Conservation (phyloP, 2,797 vertebrate genomes). For the Pagetopsis macropterus region DNA sequence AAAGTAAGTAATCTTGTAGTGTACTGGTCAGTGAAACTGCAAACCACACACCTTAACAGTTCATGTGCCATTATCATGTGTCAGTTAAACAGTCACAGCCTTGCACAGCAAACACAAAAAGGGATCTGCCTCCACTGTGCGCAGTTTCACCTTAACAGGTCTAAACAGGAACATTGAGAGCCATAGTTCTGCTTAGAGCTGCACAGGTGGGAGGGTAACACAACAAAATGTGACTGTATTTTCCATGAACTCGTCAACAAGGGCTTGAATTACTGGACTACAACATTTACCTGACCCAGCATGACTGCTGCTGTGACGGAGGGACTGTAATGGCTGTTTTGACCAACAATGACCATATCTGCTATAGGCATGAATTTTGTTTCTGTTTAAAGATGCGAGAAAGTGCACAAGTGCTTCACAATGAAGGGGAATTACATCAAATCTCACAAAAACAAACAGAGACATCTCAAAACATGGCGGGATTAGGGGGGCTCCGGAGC, state of each 20-base stretch:
- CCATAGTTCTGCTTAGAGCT: conserved; percentile 34
- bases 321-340: background rate
- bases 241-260: conserved; percentile 44
- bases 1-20: conserved; percentile 26
- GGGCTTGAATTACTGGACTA: conserved; percentile 13
- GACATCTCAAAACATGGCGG: conserved; percentile 29
- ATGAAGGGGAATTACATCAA: conserved; percentile 42
- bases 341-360: background rate
- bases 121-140: conserved; percentile 1
- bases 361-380: background rate
- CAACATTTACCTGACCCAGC: conserved; percentile 7
- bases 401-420: conserved; percentile 29
- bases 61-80: background rate
- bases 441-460: conserved; percentile 59
- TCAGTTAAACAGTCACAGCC: background rate
- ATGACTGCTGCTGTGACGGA: conserved; percentile 6
- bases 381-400: conserved; percentile 20
- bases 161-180: conserved; percentile 55
- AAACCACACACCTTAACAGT: conserved; percentile 1
- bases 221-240: conserved; percentile 29
- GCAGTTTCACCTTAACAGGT: conserved; percentile 30
- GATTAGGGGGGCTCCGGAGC: conserved; percentile 58
- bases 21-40: conserved; percentile 29
- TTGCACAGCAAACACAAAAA: background rate
- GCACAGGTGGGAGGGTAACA: conserved; percentile 10